Conservation (phyloP, 2,113 vertebrate genomes). For the Mustelus asterias region DNA sequence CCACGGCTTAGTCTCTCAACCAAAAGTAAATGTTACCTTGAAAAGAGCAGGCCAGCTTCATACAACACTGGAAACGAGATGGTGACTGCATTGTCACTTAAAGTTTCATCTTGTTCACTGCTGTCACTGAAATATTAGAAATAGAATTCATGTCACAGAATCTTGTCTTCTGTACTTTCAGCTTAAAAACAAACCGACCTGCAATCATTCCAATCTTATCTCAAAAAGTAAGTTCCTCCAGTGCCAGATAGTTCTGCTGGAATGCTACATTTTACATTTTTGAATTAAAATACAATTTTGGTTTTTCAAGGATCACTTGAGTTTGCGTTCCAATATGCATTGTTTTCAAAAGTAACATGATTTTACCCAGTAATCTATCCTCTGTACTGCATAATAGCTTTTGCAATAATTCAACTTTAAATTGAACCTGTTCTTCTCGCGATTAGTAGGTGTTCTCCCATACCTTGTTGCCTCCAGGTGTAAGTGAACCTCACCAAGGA, state of each 20-base stretch:
- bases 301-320: neutral
- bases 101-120: conserved; percentile 65
- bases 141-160: neutral
- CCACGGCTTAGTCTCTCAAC: neutral
- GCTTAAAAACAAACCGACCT: neutral
- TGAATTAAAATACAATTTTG: neutral
- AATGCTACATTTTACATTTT: neutral
- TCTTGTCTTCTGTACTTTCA: neutral
- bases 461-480: conserved; percentile 77
- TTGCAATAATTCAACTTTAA: neutral
- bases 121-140: conserved; percentile 72
- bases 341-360: neutral
- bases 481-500: conserved; percentile 67
- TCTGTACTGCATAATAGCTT: neutral
- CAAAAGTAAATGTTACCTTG: conserved; percentile 60
- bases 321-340: neutral
- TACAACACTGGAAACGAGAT: conserved; percentile 79
- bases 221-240: neutral
- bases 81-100: conserved; percentile 65
- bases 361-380: neutral
- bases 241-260: neutral
- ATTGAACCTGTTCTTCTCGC: neutral
- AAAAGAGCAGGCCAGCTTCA: conserved; percentile 72
- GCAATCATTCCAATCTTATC: neutral
- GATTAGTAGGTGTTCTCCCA: conserved; percentile 33